phyloP scores from a whole-genome alignment of 2,113 vertebrate genomes.

The Papio anubis region DNA sequence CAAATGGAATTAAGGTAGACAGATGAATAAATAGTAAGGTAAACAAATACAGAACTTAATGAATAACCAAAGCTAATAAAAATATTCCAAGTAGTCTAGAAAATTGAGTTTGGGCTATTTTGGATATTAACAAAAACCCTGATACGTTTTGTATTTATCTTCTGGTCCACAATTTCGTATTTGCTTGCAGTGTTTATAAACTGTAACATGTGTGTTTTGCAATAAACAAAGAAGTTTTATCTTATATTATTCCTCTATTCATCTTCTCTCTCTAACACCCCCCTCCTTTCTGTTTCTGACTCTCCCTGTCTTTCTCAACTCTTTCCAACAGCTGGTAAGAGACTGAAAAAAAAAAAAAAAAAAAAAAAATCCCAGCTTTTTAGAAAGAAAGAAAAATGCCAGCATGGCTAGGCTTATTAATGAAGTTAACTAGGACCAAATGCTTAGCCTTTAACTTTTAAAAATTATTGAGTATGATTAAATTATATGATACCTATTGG shows the following conservation, averaged over 20 bases:
- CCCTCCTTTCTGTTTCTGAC: conserved; percentile 32
- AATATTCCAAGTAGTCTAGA: conserved; percentile 48
- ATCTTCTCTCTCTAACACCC: conserved; percentile 34
- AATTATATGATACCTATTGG: conserved; percentile 1
- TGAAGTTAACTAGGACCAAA: conserved; percentile 63
- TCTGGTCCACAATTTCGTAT: conserved; percentile 66
- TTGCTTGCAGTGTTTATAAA: conserved; percentile 77
- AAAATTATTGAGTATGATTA: conserved; percentile 16
- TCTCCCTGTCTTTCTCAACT: conserved; percentile 63
- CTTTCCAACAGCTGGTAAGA: conserved; percentile 76
- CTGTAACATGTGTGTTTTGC: conserved; percentile 76
- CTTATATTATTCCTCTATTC: conserved; percentile 60
- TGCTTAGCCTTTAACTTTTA: conserved; percentile 48
- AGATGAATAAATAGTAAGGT: conserved; percentile 61
- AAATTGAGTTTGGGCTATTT: conserved; percentile 59
- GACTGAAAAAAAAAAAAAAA: not conserved
- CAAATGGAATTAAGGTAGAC: conserved; percentile 72
- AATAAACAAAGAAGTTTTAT: conserved; percentile 71
- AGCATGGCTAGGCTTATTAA: conserved; percentile 60
- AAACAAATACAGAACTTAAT: conserved; percentile 65
- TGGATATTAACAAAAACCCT: conserved; percentile 57
- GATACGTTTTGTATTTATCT: conserved; percentile 69
- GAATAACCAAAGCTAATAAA: conserved; percentile 63
- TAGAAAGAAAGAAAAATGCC: conserved; percentile 32
- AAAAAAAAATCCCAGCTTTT: conserved; percentile 34